phyloP scores from a whole-genome alignment of 2,797 vertebrate genomes.

The Taeniopygia guttata region DNA sequence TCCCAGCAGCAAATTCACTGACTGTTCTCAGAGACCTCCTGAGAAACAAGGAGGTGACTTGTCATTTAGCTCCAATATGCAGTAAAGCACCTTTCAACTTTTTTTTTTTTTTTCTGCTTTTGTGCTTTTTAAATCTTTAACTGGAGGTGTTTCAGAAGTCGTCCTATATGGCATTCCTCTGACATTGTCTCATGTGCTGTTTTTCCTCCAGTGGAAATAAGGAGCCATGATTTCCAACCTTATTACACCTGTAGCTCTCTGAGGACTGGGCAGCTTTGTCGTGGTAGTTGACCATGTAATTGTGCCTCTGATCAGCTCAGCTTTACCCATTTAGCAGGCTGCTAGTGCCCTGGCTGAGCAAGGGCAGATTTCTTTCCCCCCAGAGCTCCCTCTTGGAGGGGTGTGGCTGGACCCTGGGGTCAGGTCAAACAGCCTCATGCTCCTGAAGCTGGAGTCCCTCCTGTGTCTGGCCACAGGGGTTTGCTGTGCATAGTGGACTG shows the following conservation, averaged over 20 bases:
- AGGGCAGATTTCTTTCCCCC: background rate
- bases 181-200: accelerated
- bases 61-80: background rate
- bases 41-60: background rate
- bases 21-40: background rate
- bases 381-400: background rate
- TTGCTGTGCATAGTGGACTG: background rate
- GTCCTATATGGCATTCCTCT: background rate
- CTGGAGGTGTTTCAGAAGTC: background rate
- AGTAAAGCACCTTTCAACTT: background rate
- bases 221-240: background rate
- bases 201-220: background rate
- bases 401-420: background rate
- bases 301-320: background rate
- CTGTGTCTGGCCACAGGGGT: background rate
- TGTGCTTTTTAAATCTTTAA: background rate
- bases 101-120: background rate
- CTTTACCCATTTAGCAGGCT: background rate
- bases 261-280: background rate
- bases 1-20: background rate
- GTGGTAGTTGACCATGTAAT: accelerated
- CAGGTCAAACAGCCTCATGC: accelerated
- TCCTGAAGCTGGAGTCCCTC: background rate
- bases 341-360: background rate
- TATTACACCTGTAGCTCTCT: background rate